These are phyloP conservation scores for pig (Sus scrofa) DNA, from an alignment of 2,113 vertebrate species.

Conservation along the genomic window T2T-Sscrofa CM000820.6:93790001-93790500, in stretches of 20 bases:
- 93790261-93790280: neutral
- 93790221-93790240: neutral
- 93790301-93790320: constrained; percentile 64
- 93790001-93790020: neutral
- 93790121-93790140: neutral
- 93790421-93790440: constrained; percentile 67
- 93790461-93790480: constrained; percentile 64
- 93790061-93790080: constrained; percentile 38
- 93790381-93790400: constrained; percentile 72
- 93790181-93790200: neutral
- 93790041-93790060: neutral
- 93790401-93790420: constrained; percentile 73
- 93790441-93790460: constrained; percentile 61
- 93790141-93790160: neutral
- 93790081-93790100: constrained; percentile 20
- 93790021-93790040: neutral
- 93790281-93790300: constrained; percentile 32
- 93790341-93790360: constrained; percentile 69
- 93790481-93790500: constrained; percentile 72
- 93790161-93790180: neutral
- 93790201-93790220: neutral
- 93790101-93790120: neutral
- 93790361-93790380: constrained; percentile 67
- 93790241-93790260: neutral
- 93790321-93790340: constrained; percentile 74